These are phyloP conservation scores for Sinosuthora webbiana DNA, from an alignment of 2,113 vertebrate genomes.

Conservation along the genomic window DNA sequence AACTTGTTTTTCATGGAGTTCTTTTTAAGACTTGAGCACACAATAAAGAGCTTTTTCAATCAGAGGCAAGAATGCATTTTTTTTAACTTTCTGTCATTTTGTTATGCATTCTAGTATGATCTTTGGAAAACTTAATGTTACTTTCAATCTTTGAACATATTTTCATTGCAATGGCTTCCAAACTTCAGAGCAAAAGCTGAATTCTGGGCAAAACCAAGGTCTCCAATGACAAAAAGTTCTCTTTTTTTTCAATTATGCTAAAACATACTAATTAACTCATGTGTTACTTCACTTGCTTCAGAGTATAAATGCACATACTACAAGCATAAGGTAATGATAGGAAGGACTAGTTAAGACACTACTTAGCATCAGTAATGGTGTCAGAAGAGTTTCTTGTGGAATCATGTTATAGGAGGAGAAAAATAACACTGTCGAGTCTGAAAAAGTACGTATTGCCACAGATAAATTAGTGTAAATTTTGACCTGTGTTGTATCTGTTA, in stretches of 20 bases:
- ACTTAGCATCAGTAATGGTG: neutral
- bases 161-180: neutral
- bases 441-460: neutral
- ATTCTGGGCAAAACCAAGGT: neutral
- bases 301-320: neutral
- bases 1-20: neutral
- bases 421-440: neutral
- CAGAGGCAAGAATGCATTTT: neutral
- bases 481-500: neutral
- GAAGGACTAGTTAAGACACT: neutral
- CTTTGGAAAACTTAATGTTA: neutral
- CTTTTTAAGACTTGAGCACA: neutral
- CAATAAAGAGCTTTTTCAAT: neutral
- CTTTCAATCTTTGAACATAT: neutral
- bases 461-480: neutral
- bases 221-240: neutral
- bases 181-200: neutral
- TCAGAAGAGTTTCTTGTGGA: neutral
- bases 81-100: neutral
- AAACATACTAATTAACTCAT: neutral
- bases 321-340: neutral
- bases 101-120: neutral
- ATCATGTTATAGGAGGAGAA: neutral
- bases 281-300: neutral
- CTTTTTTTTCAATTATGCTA: neutral